A percentile compares a stretch with the other conserved stretches of the same genome.
These are phyloP conservation scores for Furcifer pardalis DNA, from an alignment of 2,797 vertebrate species.

Conservation along the genomic window DNA sequence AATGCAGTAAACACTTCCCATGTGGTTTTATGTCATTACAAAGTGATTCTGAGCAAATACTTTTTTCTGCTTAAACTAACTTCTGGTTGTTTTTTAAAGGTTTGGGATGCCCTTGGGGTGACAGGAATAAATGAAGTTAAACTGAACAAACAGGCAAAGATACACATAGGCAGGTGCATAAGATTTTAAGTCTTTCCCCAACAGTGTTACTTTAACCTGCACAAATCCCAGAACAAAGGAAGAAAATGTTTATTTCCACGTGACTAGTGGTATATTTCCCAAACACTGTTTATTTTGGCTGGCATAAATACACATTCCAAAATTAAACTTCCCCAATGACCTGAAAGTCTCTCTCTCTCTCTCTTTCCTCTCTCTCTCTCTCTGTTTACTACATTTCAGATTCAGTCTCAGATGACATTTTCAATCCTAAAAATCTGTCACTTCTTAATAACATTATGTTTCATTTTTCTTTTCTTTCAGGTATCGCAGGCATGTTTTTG, in stretches of 20 bases:
- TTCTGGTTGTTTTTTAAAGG: slow-evolving; percentile 16
- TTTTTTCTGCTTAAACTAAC: slow-evolving; percentile 14
- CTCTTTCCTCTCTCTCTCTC: slow-evolving; percentile 27
- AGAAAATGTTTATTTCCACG: slow-evolving; percentile 51
- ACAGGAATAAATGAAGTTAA: slow-evolving; percentile 22
- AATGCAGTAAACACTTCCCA: neutral
- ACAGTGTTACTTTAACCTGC: slow-evolving; percentile 34
- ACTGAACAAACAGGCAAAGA: slow-evolving; percentile 5
- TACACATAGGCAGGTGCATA: neutral
- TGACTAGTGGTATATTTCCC: slow-evolving; percentile 58
- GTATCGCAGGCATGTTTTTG: slow-evolving; percentile 47
- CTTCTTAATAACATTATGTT: slow-evolving; percentile 47
- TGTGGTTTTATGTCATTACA: neutral
- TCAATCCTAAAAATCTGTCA: slow-evolving; percentile 41
- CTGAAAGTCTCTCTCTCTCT: slow-evolving; percentile 17
- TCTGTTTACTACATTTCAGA: slow-evolving; percentile 46
- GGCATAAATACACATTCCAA: slow-evolving; percentile 60
- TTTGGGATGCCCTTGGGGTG: slow-evolving; percentile 1
- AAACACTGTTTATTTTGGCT: slow-evolving; percentile 64
- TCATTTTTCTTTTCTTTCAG: slow-evolving; percentile 40
- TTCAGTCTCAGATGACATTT: slow-evolving; percentile 45
- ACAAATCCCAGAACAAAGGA: slow-evolving; percentile 38
- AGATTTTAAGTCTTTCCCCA: slow-evolving; percentile 7
- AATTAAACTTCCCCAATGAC: slow-evolving; percentile 59
- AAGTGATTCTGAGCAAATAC: slow-evolving; percentile 7